Conservation (phyloP, 2,113 vertebrate genomes). For the Apus apus region DNA sequence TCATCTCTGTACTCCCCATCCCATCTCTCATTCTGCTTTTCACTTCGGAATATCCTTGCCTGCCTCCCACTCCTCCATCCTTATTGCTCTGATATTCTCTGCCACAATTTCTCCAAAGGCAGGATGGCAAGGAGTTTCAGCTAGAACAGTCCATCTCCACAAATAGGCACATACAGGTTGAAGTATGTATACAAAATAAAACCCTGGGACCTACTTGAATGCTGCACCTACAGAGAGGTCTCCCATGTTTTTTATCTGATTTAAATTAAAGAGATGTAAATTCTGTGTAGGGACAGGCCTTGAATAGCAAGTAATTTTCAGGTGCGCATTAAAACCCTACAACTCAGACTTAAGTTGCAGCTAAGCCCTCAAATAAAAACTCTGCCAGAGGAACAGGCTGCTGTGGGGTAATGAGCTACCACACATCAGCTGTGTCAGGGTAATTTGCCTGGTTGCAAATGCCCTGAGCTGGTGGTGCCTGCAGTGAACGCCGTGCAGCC, state of each 20-base stretch:
- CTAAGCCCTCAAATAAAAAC: background rate
- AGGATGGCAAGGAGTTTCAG: accelerated
- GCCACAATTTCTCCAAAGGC: background rate
- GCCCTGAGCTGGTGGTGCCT: background rate
- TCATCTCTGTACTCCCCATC: background rate
- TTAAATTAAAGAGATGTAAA: background rate
- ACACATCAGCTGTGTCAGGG: accelerated
- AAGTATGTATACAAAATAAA: background rate
- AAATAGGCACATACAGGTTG: background rate
- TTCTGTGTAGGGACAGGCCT: background rate
- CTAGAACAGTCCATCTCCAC: background rate
- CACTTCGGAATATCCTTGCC: background rate
- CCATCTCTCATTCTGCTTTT: background rate
- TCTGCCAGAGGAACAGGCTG: background rate
- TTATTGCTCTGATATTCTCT: background rate
- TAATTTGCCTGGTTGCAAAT: background rate
- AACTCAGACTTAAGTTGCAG: background rate
- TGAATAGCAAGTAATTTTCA: background rate
- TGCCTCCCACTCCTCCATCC: background rate
- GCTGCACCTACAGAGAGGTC: background rate
- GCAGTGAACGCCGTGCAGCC: accelerated
- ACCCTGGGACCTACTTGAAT: background rate
- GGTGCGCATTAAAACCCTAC: background rate
- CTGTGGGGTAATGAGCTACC: background rate
- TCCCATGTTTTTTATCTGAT: background rate